Evolutionary conservation across 2,797 vertebrate genomes (phyloP), one percentile per base, ranked within the genome.

Genomic region (Dicrostonyx torquatus): DNA sequence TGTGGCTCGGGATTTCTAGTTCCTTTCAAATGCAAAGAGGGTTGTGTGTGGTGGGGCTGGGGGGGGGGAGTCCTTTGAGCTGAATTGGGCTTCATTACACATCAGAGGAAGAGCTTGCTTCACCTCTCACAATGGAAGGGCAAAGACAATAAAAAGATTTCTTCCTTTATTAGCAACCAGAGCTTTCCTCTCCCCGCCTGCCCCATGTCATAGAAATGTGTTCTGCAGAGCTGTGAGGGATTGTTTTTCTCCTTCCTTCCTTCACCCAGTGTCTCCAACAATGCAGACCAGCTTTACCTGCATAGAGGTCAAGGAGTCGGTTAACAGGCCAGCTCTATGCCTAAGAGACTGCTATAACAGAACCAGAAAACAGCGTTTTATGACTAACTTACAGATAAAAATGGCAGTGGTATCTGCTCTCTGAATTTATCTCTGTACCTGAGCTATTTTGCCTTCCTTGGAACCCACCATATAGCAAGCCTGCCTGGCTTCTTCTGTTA

Each of bases 11-110:
- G 94, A 96, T 96, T 87, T 97, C 94, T 87, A 88, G 89, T 60
- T 94, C 93, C 95, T 97, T 97, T 97, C 94, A 97, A 97, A 94
- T 97, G 96, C 94, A 96, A 96, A 96, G 64, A 53, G 73, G 34
- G 43, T 70, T 84, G 72, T 96, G 70, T 80, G 43, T 95, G 48
- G 55, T 0, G 20, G 55, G 55, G 55, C 18, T 31, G 34, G 43
- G 55, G 55, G 55, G 48, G 4, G 70, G 24, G 60, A 31, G 77
- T 40, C 78, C 91, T 97, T 94, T 94, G 89, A 96, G 94, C 87
- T 72, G 1, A 95, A 89, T 84, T 70, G n/a, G 43, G 70, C 83
- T 40, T 96, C 94, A 78, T 64, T 97, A 96, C 91, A 93, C 93
- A 96, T 97, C 95, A 97, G 92, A 97, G 82, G 92, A 83, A 94